phyloP scores from a whole-genome alignment of 2,113 vertebrate genomes.

The Clarias magur region DNA sequence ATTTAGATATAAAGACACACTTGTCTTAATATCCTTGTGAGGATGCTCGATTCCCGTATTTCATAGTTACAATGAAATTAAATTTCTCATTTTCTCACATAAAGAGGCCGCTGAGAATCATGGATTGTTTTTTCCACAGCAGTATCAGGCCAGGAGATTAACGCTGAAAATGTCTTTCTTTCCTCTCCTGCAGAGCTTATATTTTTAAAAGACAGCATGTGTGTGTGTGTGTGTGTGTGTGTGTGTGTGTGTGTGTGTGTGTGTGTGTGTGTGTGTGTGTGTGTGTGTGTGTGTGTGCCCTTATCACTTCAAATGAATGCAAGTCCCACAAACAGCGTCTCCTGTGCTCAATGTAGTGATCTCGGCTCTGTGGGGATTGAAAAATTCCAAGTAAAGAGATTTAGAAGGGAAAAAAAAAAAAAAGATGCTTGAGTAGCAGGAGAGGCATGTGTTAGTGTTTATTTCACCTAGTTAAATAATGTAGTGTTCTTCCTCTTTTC shows the following conservation, averaged over 20 bases:
- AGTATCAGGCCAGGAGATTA: not conserved
- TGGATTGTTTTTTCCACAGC: not conserved
- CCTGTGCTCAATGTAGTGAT: not conserved
- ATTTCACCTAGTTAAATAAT: slow-evolving; percentile 43
- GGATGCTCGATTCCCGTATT: too few relatives aligned
- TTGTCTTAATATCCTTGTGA: too few relatives aligned
- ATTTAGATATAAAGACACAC: not conserved
- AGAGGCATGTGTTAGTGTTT: slow-evolving; percentile 47
- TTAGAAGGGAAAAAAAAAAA: not conserved
- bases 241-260: not conserved
- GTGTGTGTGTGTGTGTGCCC: not conserved
- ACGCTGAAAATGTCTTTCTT: slow-evolving; percentile 19
- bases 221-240: not conserved
- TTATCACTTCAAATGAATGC: not conserved
- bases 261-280: not conserved
- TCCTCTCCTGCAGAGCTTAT: slow-evolving; percentile 39
- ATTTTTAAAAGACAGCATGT: not conserved
- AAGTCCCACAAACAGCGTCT: not conserved
- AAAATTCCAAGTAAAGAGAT: slow-evolving; percentile 34
- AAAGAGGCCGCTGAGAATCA: not conserved
- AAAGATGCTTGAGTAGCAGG: not conserved
- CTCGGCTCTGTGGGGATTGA: slow-evolving; percentile 6
- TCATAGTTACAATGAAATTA: not conserved
- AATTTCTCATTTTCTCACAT: not conserved
- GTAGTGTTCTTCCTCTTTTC: slow-evolving; percentile 35